Evolutionary conservation across 2,888 invertebrate species (phyloP), one percentile per base, ranked within the genome.

Genomic region (Phorcus lineatus): DNA sequence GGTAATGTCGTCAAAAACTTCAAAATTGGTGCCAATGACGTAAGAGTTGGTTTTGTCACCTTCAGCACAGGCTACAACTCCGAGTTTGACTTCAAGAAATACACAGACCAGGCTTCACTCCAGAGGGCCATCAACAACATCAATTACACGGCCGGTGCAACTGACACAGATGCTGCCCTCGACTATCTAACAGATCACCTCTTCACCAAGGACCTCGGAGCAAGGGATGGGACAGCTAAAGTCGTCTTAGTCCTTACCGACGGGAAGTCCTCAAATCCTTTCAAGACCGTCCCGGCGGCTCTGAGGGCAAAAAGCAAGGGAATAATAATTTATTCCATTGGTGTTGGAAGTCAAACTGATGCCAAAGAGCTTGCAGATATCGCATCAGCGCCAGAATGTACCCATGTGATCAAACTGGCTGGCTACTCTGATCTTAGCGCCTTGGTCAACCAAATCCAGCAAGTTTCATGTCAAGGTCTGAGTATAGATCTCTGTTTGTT

Each of bases 11-110:
- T 93, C 2, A 85, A 89, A 47, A 89, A 90, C 4, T 88, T 93
- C 57, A 90, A 92, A 79, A 88, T 93, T 22, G 91, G 90, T 31
- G 84, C 86, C 31, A 88, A 89, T 36, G 87, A 87, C 47, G 91
- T 91, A 19, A 90, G 91, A 24, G 87, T 93, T 36, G 92, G 89
- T 22, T 85, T 93, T 28, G 87, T 93, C 4, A 92, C 92, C 78
- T 93, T 88, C 86, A 90, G 93, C 52, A 92, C 92, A 17, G 86
- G 87, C 2, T 90, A 92, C 19, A 88, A 88, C 47, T 87, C 90
- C 2, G 90, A 91, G 70, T 91, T 93, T 81, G 84, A 89, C 74
- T 83, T 91, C 11, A 81, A 84, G 75, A 80, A 85, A 40, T 86
- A 84, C 85, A 79, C 55, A 74, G 74, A 75, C 9, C 81, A 81